Conservation (phyloP, 2,113 vertebrate genomes). For the Microcebus lehilahytsara region DNA sequence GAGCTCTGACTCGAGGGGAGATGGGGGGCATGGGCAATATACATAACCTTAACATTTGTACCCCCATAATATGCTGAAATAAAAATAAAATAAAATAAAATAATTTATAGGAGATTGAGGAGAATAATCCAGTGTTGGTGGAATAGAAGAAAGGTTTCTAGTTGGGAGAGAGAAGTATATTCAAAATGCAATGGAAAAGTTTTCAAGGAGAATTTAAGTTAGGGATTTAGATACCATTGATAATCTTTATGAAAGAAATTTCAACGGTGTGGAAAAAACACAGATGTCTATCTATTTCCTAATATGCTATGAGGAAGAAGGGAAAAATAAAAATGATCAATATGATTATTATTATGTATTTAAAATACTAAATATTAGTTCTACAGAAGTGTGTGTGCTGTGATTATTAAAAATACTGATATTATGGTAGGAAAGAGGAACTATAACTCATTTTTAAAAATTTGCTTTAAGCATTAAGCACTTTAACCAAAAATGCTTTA, state of each 20-base stretch:
- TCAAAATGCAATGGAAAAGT: neutral
- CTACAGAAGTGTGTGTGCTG: neutral
- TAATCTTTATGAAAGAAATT: neutral
- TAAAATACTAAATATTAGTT: neutral
- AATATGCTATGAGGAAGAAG: neutral
- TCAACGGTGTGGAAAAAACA: neutral
- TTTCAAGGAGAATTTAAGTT: neutral
- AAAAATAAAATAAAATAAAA: neutral
- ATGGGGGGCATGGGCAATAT: too few relatives aligned
- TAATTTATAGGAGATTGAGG: neutral
- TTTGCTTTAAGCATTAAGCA: neutral
- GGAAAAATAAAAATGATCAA: neutral
- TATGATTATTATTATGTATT: neutral
- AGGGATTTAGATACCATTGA: neutral
- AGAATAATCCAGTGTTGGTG: neutral
- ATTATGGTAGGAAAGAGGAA: neutral
- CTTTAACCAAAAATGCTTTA: neutral
- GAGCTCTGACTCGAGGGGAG: too few relatives aligned
- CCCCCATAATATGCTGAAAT: too few relatives aligned
- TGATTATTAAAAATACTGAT: neutral
- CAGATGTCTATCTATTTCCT: too few relatives aligned
- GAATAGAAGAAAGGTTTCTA: neutral
- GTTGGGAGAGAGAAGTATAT: neutral
- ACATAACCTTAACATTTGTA: too few relatives aligned
- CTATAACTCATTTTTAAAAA: neutral